Conservation (phyloP, 2,888 invertebrate genomes). For the Phengaris alcon region DNA sequence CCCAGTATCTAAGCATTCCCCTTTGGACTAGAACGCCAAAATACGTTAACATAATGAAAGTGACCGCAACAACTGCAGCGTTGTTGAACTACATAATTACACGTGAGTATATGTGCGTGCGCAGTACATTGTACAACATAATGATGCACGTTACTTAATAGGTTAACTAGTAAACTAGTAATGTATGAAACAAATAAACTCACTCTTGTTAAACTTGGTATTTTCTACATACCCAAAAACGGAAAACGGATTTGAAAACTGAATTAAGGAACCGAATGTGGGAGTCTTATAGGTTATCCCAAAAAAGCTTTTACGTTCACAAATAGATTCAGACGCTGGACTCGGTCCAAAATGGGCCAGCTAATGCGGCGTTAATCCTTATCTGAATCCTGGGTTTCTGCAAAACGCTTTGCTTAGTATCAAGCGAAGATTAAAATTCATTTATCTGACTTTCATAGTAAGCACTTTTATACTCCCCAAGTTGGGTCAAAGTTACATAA, state of each 20-base stretch:
- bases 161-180: too few species aligned
- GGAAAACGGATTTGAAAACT: conserved; percentile 9
- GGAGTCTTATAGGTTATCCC: neutral
- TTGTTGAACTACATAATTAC: too few species aligned
- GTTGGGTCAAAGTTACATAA: neutral
- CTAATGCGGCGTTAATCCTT: conserved; percentile 31
- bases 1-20: too few species aligned
- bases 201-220: too few species aligned
- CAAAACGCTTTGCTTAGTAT: conserved; percentile 29
- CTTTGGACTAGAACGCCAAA: too few species aligned
- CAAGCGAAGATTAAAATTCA: conserved; percentile 31
- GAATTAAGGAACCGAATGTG: conserved; percentile 10
- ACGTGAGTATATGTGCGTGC: too few species aligned
- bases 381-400: conserved; percentile 30
- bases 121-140: too few species aligned
- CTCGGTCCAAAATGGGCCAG: conserved; percentile 30
- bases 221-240: neutral
- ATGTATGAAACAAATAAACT: too few species aligned
- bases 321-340: conserved; percentile 31
- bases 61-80: too few species aligned
- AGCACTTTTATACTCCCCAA: conserved; percentile 28
- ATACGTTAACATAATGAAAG: too few species aligned
- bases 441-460: conserved; percentile 21
- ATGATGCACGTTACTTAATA: too few species aligned
- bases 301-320: conserved; percentile 29